Conservation (phyloP, 2,888 invertebrate species). For the Saturnia pavonia region DNA sequence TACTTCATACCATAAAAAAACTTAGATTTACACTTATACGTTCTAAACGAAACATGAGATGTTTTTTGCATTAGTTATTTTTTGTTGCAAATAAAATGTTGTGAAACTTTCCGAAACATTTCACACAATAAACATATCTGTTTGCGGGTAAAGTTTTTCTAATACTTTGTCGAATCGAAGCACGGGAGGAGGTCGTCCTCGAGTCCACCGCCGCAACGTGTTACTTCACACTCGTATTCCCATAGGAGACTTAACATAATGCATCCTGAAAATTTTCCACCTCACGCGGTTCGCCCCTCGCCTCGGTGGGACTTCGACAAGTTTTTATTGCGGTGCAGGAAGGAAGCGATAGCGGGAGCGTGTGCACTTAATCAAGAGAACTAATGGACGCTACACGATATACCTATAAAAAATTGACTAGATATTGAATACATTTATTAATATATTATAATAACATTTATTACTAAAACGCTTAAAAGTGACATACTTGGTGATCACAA, state of each 20-base stretch:
- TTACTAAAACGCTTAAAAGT: too few species aligned
- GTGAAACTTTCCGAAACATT: conserved; percentile 1
- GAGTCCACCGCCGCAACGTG: conserved; percentile 19
- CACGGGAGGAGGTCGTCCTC: not conserved
- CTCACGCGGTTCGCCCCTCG: conserved; percentile 38
- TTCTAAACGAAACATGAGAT: too few species aligned
- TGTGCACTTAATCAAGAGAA: not conserved
- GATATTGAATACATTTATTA: too few species aligned
- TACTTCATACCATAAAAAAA: too few species aligned
- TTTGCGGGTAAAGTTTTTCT: conserved; percentile 12
- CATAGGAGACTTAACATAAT: conserved; percentile 44
- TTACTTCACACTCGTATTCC: conserved; percentile 21
- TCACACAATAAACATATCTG: conserved; percentile 11
- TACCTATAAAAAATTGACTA: too few species aligned
- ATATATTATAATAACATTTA: too few species aligned
- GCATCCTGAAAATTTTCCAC: conserved; percentile 48
- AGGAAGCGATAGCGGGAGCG: not conserved
- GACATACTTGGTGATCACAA: too few species aligned
- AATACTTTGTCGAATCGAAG: conserved; percentile 22
- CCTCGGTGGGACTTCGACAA: conserved; percentile 27
- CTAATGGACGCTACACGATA: too few species aligned
- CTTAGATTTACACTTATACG: too few species aligned
- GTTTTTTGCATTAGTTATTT: too few species aligned
- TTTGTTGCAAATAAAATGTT: not conserved
- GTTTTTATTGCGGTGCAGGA: conserved; percentile 9